Conservation (phyloP, 2,797 vertebrate genomes). For the Cryptoprocta ferox region DNA sequence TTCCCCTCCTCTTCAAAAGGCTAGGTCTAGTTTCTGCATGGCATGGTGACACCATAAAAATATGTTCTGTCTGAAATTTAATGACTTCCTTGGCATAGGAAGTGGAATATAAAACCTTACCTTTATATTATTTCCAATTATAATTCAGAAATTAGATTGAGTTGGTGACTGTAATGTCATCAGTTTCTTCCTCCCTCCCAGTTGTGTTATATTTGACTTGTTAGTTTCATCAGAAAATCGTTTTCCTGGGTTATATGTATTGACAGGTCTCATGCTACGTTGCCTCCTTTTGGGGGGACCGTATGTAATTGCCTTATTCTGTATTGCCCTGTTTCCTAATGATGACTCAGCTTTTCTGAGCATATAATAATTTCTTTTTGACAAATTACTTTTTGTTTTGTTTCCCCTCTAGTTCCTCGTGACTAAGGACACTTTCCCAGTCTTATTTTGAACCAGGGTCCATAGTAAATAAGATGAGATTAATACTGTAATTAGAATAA, state of each 20-base stretch:
- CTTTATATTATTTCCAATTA: background rate
- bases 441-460: background rate
- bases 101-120: background rate
- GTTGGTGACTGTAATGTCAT: background rate
- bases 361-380: background rate
- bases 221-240: background rate
- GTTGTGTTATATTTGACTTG: background rate
- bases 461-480: background rate
- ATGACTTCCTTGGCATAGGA: background rate
- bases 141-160: conserved; percentile 18
- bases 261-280: background rate
- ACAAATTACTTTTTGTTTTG: background rate
- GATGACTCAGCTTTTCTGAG: background rate
- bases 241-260: background rate
- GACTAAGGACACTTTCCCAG: background rate
- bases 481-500: background rate
- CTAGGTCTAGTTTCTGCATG: background rate
- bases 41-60: background rate
- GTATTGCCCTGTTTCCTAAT: background rate
- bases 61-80: background rate
- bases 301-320: background rate
- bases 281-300: background rate
- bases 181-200: background rate
- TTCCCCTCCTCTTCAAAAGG: background rate
- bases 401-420: background rate